Evolutionary conservation across 2,113 vertebrate species (phyloP).

Genomic region (Cyprinodon brontotheroides): DNA sequence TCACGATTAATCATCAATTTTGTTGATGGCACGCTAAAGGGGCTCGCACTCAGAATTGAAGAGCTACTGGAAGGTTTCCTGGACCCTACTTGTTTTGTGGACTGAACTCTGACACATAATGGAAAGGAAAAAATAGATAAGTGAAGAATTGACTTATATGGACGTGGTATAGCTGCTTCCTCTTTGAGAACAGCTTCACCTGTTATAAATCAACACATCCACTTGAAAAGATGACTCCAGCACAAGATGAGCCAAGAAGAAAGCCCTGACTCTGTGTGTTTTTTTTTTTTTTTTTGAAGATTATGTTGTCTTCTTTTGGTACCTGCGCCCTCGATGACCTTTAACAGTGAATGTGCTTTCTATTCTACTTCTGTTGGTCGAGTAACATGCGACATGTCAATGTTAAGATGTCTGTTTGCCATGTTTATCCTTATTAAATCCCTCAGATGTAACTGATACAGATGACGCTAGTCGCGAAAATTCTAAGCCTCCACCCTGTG

Average conservation of each 20-base stretch:
- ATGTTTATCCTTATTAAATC: conserved; percentile 99
- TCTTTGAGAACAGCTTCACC: conserved; percentile 20
- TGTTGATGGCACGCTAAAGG: conserved; percentile 13
- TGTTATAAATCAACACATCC: conserved; percentile 28
- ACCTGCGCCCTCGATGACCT: conserved; percentile 91
- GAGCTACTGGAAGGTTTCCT: conserved; percentile 36
- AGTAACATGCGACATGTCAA: conserved; percentile 89
- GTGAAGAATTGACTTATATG: conserved; percentile 6
- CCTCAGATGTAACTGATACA: conserved; percentile 99
- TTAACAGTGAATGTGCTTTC: conserved; percentile 95
- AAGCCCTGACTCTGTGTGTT: conserved; percentile 58
- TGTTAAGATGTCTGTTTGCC: conserved; percentile 98
- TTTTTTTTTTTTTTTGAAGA: conserved; percentile 77
- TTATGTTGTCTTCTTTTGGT: conserved; percentile 92
- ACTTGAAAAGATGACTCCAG: conserved; percentile 38
- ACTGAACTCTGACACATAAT: conserved; percentile 27
- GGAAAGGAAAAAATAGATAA: conserved; percentile 29
- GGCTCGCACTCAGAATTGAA: conserved; percentile 5
- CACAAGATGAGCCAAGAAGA: conserved; percentile 47
- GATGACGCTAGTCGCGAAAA: conserved; percentile 99
- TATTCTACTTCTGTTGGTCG: conserved; percentile 92
- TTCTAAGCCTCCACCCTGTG: conserved; percentile 95
- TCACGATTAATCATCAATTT: conserved; percentile 6
- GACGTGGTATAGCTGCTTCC: conserved; percentile 17
- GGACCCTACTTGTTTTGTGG: conserved; percentile 13